phyloP scores from a whole-genome alignment of 1,140 invertebrate genomes.

The Hirudo medicinalis region DNA sequence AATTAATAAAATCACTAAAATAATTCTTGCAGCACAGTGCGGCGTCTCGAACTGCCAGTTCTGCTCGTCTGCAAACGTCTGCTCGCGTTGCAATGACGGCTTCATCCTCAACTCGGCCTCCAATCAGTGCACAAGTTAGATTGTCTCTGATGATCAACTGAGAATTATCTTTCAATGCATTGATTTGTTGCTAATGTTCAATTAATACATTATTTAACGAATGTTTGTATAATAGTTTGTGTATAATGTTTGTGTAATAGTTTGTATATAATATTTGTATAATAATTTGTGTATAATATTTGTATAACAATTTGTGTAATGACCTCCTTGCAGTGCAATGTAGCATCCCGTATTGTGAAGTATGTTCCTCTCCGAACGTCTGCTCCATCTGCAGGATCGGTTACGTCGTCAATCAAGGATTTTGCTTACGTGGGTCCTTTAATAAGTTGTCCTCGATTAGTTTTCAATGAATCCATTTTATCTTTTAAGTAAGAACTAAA shows the following conservation, averaged over 20 bases:
- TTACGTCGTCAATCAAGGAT: not conserved
- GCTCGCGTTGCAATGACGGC: not conserved
- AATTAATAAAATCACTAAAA: too few relatives aligned
- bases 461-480: too few relatives aligned
- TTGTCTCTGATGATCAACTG: not conserved
- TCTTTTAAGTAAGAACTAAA: too few relatives aligned
- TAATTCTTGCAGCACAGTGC: not conserved
- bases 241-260: too few relatives aligned
- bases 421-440: too few relatives aligned
- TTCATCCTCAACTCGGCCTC: not conserved
- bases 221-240: too few relatives aligned
- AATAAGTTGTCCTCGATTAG: too few relatives aligned
- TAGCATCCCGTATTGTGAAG: not conserved
- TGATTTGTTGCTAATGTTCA: too few relatives aligned
- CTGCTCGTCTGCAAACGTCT: not conserved
- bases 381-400: not conserved
- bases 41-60: not conserved
- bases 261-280: too few relatives aligned
- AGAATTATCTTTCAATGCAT: not conserved
- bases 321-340: not conserved
- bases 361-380: not conserved
- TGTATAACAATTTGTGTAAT: not conserved
- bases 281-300: too few relatives aligned
- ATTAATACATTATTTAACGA: too few relatives aligned
- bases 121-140: not conserved